Conservation (phyloP, 2,797 vertebrate species). For the Tokudaia muenninki region DNA sequence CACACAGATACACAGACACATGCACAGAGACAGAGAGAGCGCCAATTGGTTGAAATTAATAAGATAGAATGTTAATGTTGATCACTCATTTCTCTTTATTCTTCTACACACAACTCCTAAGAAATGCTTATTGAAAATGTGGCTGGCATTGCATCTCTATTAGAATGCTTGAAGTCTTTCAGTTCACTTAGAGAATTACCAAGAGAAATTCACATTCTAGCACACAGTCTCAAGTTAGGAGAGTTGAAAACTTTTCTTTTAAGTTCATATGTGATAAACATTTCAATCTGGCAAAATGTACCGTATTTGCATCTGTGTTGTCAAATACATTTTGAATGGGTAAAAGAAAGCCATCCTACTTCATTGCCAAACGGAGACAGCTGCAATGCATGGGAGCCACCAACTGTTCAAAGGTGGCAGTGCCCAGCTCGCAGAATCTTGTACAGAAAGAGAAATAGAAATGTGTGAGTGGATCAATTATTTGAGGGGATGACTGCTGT, state of each 20-base stretch:
- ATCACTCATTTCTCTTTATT: not conserved
- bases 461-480: not conserved
- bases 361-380: slow-evolving; percentile 65
- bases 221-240: not conserved
- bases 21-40: not conserved
- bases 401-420: slow-evolving; percentile 89
- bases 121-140: slow-evolving; percentile 37
- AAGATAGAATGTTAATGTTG: slow-evolving; percentile 49
- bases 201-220: not conserved
- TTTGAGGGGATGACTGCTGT: not conserved
- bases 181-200: not conserved
- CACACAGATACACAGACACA: not conserved
- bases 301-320: slow-evolving; percentile 40
- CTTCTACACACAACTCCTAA: not conserved
- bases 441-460: not conserved
- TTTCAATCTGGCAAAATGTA: slow-evolving; percentile 33
- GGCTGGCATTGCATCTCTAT: not conserved
- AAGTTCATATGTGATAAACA: slow-evolving; percentile 6
- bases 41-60: slow-evolving; percentile 15
- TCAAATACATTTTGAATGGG: not conserved
- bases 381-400: slow-evolving; percentile 89
- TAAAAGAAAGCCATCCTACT: slow-evolving; percentile 64
- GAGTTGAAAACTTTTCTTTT: slow-evolving; percentile 20
- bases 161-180: slow-evolving; percentile 1
- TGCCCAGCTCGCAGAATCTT: slow-evolving; percentile 61